phyloP scores from a whole-genome alignment of 2,113 vertebrate genomes.

The Phocoena sinus region DNA sequence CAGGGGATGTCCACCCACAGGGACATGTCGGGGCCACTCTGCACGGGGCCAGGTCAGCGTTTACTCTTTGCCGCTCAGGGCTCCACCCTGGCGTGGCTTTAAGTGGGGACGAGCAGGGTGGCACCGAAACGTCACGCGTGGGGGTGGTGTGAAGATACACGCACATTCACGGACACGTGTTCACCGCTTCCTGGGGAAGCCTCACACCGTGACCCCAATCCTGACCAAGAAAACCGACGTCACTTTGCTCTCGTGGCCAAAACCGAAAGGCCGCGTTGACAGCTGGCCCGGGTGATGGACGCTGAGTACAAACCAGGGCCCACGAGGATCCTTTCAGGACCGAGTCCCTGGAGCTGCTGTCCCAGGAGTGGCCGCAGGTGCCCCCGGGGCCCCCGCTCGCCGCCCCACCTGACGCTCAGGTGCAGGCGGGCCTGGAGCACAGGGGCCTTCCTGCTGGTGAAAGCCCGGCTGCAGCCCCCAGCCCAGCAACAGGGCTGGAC shows the following conservation, averaged over 20 bases:
- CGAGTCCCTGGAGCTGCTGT: too few species aligned
- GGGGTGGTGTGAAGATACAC: rapidly evolving
- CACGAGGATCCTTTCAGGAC: too few species aligned
- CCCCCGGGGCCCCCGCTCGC: too few species aligned
- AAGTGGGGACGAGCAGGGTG: too few species aligned
- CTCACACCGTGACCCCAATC: too few species aligned
- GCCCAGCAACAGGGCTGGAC: too few species aligned
- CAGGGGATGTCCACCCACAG: too few species aligned
- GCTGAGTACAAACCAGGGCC: background rate
- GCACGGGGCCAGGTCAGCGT: background rate
- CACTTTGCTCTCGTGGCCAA: background rate
- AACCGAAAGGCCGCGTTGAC: background rate
- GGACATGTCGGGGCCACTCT: rapidly evolving
- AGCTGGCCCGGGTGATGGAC: rapidly evolving
- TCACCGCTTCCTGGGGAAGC: background rate
- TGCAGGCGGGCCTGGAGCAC: too few species aligned
- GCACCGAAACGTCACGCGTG: rapidly evolving
- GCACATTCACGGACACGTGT: rapidly evolving
- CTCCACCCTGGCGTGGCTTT: background rate
- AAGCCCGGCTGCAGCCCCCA: too few species aligned
- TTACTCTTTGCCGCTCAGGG: rapidly evolving
- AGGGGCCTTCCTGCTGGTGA: too few species aligned
- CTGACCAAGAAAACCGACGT: background rate
- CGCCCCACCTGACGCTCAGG: too few species aligned
- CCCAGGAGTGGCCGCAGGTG: too few species aligned